Evolutionary conservation across 2,888 invertebrate species (phyloP).

Genomic region (Drosophila meridiana): DNA sequence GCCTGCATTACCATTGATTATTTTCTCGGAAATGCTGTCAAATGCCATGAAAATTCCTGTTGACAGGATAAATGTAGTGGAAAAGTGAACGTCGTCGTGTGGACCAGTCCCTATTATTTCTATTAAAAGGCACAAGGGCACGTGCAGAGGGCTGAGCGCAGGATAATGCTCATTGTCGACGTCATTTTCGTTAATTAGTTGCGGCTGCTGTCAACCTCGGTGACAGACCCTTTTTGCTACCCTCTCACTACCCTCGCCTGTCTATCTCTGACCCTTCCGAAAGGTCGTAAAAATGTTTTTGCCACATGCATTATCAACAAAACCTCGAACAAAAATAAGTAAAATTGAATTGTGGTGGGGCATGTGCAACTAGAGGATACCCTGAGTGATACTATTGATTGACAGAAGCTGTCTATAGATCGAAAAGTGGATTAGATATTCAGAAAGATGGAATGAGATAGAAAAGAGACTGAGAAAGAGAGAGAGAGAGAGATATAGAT

Average conservation of each 20-base stretch:
- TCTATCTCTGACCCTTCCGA: conserved; percentile 1
- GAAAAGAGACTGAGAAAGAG: not conserved
- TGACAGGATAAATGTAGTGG: conserved; percentile 61
- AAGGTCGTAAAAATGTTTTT: conserved; percentile 49
- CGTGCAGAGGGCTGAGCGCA: conserved; percentile 31
- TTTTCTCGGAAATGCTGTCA: conserved; percentile 50
- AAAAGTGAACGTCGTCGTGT: conserved; percentile 21
- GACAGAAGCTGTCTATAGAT: not conserved
- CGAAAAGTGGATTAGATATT: not conserved
- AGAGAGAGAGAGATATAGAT: not conserved
- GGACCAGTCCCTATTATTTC: conserved; percentile 14
- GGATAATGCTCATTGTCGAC: conserved; percentile 49
- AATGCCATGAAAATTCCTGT: conserved; percentile 49
- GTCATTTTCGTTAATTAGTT: conserved; percentile 65
- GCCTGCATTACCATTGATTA: conserved; percentile 30
- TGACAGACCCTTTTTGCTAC: conserved; percentile 49
- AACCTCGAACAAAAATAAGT: conserved; percentile 7
- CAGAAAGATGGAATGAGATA: no score
- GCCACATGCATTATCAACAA: conserved; percentile 38
- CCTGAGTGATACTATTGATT: not conserved
- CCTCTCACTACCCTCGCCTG: conserved; percentile 5
- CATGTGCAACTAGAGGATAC: not conserved
- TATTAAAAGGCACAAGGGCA: conserved; percentile 25
- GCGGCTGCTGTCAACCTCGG: conserved; percentile 49
- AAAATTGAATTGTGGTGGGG: not conserved